Percentiles rank a stretch among this genome's conserved stretches.
Conservation (phyloP, 2,797 vertebrate genomes). For the Parauchenoglanis punctatus region DNA sequence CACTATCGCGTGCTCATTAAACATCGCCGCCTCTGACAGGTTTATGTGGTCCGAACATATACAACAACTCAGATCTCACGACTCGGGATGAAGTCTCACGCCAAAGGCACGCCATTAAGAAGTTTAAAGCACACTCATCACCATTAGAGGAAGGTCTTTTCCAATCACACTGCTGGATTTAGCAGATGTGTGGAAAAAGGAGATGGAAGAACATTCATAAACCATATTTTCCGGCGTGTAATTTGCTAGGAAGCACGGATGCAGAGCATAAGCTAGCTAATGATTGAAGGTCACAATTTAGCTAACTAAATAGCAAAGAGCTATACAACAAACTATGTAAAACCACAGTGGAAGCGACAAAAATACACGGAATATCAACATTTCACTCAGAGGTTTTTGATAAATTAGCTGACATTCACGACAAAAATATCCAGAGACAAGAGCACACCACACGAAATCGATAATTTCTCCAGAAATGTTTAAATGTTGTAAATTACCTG, state of each 20-base stretch:
- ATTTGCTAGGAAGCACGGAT: background rate
- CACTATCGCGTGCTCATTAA: constrained; percentile 17
- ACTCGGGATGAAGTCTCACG: background rate
- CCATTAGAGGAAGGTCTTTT: background rate
- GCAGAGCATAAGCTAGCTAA: background rate
- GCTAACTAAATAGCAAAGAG: background rate
- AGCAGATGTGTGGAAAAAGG: background rate
- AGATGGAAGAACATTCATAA: background rate
- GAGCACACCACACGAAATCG: background rate
- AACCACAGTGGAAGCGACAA: background rate
- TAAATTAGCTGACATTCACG: background rate
- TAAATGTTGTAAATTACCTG: too few relatives aligned
- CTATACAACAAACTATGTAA: background rate
- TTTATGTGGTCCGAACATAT: constrained; percentile 25
- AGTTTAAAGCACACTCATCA: constrained; percentile 12
- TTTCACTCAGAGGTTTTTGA: background rate
- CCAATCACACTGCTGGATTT: background rate
- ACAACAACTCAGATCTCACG: constrained; percentile 26
- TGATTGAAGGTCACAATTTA: background rate
- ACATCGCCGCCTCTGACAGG: constrained; percentile 25
- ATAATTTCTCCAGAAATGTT: background rate
- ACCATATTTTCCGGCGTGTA: background rate
- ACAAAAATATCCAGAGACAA: background rate
- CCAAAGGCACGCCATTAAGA: constrained; percentile 20
- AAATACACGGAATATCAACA: background rate